Evolutionary conservation across 2,888 invertebrate genomes (phyloP), one percentile per base, ranked within the genome.

Genomic region (Tiphia femorata): DNA sequence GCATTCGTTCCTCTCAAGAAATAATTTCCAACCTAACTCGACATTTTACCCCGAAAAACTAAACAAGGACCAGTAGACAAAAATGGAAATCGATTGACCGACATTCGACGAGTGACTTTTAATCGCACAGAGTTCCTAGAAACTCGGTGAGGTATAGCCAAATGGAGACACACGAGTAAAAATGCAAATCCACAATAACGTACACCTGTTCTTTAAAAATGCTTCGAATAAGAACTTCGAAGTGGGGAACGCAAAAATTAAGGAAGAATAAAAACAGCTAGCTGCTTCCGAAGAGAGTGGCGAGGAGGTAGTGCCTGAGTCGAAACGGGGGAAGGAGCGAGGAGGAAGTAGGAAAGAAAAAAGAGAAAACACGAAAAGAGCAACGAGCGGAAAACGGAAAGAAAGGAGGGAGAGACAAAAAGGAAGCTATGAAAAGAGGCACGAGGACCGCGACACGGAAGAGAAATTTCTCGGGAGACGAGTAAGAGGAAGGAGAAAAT

Each of bases 391-490:
- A 2, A 2, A 12, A 29, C 50, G 25, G 17, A 14, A 29, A 41
- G 3, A 40, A 20, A 40, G 19, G 21, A 40, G 42, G 37, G 50
- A 40, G 35, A 53, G 46, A 52, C 44, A 10, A 12, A 25, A 8
- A 5, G 12, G 27, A 14, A 47, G 35, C 10, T 8, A 30, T 8
- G 16, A 30, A 37, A 6, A 14, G 16, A 2, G 23, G 29, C 6
- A 38, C 5, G 41, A 25, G 38, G 38, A 25, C 12, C 3, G n/a
- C 5, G 17, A 25, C 3, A 14, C 35, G 30, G 29, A 48, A 46
- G 49, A 54, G 55, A 49, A 59, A 60, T 62, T 60, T 59, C 59
- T 64, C 58, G 43, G 16, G 64, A 65, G 62, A 56, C 55, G 52
- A n/a, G n/a, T n/a, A n/a, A n/a, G n/a, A n/a, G n/a, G 51, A 64